Conservation (phyloP, 2,113 vertebrate genomes). For the Dasypus novemcinctus region DNA sequence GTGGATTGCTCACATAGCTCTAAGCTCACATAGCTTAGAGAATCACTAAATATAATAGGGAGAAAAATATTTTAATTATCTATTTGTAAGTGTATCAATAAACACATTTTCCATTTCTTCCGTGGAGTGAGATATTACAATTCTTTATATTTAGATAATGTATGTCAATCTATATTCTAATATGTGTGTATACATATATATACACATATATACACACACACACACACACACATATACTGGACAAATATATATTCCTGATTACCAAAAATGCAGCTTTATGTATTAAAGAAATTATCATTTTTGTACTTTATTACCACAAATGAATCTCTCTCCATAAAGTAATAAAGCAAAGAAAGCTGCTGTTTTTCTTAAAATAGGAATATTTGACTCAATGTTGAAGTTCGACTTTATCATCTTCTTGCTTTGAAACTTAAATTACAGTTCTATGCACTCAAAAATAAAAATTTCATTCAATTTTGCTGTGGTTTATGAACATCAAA, state of each 20-base stretch:
- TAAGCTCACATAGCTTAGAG: no score
- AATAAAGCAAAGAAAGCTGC: neutral
- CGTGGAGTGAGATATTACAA: neutral
- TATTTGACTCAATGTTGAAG: neutral
- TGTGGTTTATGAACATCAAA: neutral
- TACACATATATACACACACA: neutral
- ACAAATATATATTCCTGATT: neutral
- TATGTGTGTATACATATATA: neutral
- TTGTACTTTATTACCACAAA: neutral
- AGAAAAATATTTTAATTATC: neutral
- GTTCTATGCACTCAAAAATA: neutral
- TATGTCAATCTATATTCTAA: neutral
- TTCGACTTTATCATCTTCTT: neutral
- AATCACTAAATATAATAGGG: neutral
- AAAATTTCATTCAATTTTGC: neutral
- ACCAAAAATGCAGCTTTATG: neutral
- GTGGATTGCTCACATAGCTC: neutral
- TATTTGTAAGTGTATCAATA: neutral
- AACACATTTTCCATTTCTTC: neutral
- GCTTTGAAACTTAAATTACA: neutral
- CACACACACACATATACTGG: neutral
- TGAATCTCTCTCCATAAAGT: neutral
- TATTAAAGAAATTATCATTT: neutral
- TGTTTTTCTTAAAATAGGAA: neutral
- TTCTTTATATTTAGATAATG: neutral